Percentiles rank a stretch among this genome's conserved stretches.
phyloP scores from a whole-genome alignment of 1,140 invertebrate genomes.

The Drosophila nigromelanica region DNA sequence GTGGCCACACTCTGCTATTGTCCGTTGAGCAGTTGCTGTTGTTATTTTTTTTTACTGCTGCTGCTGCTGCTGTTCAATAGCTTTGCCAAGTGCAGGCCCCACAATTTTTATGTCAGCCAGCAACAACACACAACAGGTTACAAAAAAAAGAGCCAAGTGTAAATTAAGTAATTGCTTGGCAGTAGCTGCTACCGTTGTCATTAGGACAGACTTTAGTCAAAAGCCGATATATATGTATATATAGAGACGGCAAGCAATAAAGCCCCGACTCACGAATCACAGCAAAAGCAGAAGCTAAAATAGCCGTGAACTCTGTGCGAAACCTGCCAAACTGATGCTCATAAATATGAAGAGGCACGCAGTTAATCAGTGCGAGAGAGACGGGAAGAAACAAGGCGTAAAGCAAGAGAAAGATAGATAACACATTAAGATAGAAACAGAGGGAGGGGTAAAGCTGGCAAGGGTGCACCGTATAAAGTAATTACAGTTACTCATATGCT shows the following conservation, averaged over 20 bases:
- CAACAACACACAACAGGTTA: constrained; percentile 29
- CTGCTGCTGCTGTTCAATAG: constrained; percentile 44
- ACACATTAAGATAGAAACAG: no score
- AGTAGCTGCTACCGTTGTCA: constrained; percentile 75
- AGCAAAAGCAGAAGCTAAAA: background rate
- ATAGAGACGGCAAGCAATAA: constrained; percentile 33
- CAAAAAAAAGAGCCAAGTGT: constrained; percentile 51
- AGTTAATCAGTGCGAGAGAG: background rate
- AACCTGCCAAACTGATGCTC: constrained; percentile 44
- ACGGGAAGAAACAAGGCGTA: background rate
- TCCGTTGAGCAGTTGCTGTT: constrained; percentile 25
- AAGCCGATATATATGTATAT: constrained; percentile 36
- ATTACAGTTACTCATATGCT: no score
- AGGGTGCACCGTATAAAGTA: no score
- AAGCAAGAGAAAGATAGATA: background rate
- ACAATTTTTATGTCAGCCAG: constrained; percentile 38
- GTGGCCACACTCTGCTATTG: constrained; percentile 53
- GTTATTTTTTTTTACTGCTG: constrained; percentile 17
- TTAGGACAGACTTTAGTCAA: constrained; percentile 58
- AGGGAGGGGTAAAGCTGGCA: no score
- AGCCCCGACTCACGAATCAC: no score
- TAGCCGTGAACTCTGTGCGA: constrained; percentile 44
- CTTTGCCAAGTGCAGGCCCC: constrained; percentile 33
- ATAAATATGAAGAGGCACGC: constrained; percentile 28
- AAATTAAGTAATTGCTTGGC: constrained; percentile 78